phyloP scores from a whole-genome alignment of 2,797 vertebrate genomes.

The Saxicola maurus region DNA sequence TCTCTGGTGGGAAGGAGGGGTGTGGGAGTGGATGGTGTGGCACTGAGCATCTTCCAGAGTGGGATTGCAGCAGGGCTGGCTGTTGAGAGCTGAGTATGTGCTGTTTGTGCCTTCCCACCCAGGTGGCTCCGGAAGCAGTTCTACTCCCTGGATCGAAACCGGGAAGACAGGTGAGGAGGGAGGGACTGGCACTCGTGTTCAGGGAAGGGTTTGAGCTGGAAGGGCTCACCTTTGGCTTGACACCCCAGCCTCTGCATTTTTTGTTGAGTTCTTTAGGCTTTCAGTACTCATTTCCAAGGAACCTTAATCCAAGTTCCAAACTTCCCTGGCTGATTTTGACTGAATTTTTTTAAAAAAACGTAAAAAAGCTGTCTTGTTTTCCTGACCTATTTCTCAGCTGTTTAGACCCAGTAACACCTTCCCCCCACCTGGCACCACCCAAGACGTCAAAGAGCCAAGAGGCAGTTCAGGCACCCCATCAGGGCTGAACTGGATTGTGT shows the following conservation, averaged over 20 bases:
- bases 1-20: background rate
- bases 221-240: background rate
- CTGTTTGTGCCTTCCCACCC: background rate
- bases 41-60: background rate
- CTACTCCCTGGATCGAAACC: conserved; percentile 90
- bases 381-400: background rate
- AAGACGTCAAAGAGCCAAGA: background rate
- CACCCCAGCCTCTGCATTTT: background rate
- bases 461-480: background rate
- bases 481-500: background rate
- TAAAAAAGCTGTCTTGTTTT: background rate
- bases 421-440: background rate
- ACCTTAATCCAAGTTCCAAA: background rate
- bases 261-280: background rate
- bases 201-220: background rate
- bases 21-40: background rate
- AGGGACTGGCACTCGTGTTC: accelerated
- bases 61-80: accelerated
- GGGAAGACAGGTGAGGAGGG: conserved; percentile 88
- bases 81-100: background rate
- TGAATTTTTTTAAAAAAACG: background rate
- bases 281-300: background rate
- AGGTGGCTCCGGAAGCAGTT: conserved; percentile 99
- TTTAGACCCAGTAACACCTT: background rate
- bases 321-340: background rate